phyloP scores from a whole-genome alignment of 2,113 vertebrate species.

The Eulemur rufifrons region DNA sequence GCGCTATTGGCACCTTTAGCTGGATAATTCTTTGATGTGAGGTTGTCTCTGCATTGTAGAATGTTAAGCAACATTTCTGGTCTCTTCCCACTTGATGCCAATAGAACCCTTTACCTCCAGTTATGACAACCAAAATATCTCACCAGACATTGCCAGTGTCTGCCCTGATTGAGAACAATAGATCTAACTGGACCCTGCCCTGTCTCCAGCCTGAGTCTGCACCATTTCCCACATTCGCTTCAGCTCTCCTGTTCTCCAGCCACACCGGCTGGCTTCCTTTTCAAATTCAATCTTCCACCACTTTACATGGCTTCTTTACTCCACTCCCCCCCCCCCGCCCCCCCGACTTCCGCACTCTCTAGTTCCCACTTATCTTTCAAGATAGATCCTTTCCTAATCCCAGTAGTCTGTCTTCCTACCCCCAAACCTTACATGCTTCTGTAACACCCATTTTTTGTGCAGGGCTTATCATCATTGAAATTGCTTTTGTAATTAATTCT shows the following conservation, averaged over 20 bases:
- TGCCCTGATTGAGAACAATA: neutral
- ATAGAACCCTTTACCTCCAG: neutral
- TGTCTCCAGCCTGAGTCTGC: neutral
- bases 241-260: neutral
- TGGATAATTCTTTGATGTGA: neutral
- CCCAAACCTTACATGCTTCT: neutral
- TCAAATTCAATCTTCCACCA: neutral
- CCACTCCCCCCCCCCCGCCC: neutral
- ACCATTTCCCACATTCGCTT: accelerated
- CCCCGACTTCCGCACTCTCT: neutral
- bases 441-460: neutral
- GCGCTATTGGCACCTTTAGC: neutral
- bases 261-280: neutral
- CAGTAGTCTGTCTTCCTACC: neutral
- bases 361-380: neutral
- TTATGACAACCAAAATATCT: neutral
- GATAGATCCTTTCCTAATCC: neutral
- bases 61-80: neutral
- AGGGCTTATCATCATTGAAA: neutral
- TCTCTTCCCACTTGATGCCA: neutral
- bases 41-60: neutral
- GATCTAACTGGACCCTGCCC: neutral
- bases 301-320: neutral
- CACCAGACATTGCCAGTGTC: neutral
- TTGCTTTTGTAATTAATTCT: neutral